Evolutionary conservation across 2,888 invertebrate species (phyloP).

Genomic region (Thelaira solivaga): DNA sequence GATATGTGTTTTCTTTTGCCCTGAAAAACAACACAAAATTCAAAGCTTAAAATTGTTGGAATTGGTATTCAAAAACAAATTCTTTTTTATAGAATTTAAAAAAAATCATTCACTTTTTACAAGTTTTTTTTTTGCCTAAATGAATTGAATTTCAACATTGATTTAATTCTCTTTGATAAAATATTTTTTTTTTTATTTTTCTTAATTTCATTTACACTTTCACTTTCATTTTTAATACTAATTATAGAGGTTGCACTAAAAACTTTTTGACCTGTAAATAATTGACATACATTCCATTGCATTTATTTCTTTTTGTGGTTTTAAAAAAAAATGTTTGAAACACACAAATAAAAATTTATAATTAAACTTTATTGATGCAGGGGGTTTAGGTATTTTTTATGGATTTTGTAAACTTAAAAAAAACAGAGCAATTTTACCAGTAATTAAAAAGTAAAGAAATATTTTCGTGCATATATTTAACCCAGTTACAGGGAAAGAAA

Average conservation of each 20-base stretch:
- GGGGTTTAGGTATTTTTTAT: background rate
- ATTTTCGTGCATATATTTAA: too few species aligned
- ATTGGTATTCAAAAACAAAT: too few species aligned
- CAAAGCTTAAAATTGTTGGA: too few species aligned
- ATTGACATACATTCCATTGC: slow-evolving; percentile 51
- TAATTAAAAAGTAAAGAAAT: slow-evolving; percentile 22
- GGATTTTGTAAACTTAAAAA: background rate
- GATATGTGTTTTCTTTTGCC: too few species aligned
- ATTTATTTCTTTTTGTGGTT: too few species aligned
- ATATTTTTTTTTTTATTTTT: slow-evolving; percentile 1
- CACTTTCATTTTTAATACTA: slow-evolving; percentile 18
- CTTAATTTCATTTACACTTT: background rate
- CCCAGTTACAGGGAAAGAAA: too few species aligned
- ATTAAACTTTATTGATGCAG: slow-evolving; percentile 14
- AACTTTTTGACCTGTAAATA: slow-evolving; percentile 44
- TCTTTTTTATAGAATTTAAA: too few species aligned
- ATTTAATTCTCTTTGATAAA: background rate
- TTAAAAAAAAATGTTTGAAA: background rate
- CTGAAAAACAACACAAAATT: too few species aligned
- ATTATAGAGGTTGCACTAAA: slow-evolving; percentile 46
- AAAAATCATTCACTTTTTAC: background rate
- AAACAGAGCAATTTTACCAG: too few species aligned
- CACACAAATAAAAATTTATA: background rate
- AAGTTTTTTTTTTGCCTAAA: background rate
- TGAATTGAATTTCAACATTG: background rate